Evolutionary conservation across 1,140 invertebrate genomes (phyloP).

Genomic region (Diorhabda elongata): DNA sequence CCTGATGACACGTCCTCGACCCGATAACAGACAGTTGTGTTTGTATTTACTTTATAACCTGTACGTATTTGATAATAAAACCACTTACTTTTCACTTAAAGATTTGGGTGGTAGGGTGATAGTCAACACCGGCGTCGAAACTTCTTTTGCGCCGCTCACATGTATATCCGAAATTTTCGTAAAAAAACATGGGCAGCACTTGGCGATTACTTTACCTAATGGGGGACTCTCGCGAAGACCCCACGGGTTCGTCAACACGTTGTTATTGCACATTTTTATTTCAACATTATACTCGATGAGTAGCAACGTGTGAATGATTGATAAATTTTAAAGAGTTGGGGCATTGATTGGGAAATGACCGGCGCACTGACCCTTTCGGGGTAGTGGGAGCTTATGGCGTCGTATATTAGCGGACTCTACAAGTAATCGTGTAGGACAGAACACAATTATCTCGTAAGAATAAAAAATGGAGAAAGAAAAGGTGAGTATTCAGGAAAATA

Average conservation of each 20-base stretch:
- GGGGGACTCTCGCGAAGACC: conserved; percentile 25
- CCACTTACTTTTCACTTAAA: conserved; percentile 25
- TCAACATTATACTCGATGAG: neutral
- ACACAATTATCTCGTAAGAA: too few species aligned
- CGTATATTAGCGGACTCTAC: neutral
- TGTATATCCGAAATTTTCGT: conserved; percentile 20
- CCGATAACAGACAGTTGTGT: neutral
- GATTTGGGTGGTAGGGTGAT: conserved; percentile 20
- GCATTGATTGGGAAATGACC: conserved; percentile 40
- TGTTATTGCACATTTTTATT: conserved; percentile 13
- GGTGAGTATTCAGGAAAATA: too few species aligned
- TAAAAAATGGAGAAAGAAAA: too few species aligned
- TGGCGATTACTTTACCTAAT: conserved; percentile 14
- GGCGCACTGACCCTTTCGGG: conserved; percentile 31
- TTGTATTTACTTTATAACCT: neutral
- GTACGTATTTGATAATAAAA: conserved; percentile 5
- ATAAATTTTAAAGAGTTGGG: conserved; percentile 7
- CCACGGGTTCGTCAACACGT: conserved; percentile 28
- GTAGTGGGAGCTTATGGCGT: conserved; percentile 7
- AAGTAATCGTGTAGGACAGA: neutral
- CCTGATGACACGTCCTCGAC: neutral
- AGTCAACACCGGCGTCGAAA: conserved; percentile 26
- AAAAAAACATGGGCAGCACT: conserved; percentile 25
- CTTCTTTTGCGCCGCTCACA: conserved; percentile 8
- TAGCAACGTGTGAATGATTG: neutral